These are phyloP conservation scores for Sterrhoptilus dennistouni DNA, from an alignment of 2,113 vertebrate species.

Conservation along the genomic window DNA sequence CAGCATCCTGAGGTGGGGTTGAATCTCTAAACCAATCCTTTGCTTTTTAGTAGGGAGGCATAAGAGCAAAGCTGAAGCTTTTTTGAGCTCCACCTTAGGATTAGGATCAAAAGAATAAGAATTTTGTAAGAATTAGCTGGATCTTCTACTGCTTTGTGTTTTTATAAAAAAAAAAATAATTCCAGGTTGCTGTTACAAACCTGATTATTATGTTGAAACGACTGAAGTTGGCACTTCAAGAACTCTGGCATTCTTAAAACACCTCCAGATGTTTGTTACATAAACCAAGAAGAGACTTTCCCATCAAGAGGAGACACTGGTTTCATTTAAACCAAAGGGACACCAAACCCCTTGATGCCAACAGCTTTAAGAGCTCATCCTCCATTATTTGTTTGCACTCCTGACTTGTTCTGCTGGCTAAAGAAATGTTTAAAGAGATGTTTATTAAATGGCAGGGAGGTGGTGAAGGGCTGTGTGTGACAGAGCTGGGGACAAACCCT, in stretches of 20 bases:
- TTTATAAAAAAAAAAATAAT: neutral
- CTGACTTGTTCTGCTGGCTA: neutral
- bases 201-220: neutral
- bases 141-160: neutral
- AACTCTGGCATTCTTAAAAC: neutral
- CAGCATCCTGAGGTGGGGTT: neutral
- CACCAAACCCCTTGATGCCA: neutral
- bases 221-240: neutral
- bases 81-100: neutral
- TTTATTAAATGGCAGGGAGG: rapidly evolving
- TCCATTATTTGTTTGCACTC: neutral
- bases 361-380: neutral
- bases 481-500: neutral
- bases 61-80: neutral
- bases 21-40: neutral
- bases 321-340: neutral
- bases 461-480: neutral
- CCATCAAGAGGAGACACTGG: neutral
- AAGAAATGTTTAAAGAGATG: neutral
- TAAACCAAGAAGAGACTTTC: neutral
- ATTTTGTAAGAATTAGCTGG: neutral
- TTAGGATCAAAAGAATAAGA: neutral
- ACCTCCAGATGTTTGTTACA: neutral
- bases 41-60: neutral
- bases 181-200: neutral